Evolutionary conservation across 1,140 invertebrate genomes (phyloP).

Genomic region (Druon quercuslanigerum): DNA sequence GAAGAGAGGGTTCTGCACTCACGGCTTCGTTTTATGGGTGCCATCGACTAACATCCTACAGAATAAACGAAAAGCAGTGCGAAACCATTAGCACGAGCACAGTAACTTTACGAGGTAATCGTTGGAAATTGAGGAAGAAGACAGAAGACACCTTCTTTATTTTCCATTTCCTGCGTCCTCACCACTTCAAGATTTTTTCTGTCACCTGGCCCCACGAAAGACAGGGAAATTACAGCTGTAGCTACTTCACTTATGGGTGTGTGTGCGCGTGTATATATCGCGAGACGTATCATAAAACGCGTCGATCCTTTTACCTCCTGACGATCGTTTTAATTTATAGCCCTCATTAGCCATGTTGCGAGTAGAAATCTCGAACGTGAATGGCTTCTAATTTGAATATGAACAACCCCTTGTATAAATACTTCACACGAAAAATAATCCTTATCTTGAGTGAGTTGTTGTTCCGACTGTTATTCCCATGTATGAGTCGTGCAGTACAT

Average conservation of each 20-base stretch:
- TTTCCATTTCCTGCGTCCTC: neutral
- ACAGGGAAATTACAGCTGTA: neutral
- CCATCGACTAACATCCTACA: neutral
- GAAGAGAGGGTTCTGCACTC: too few relatives aligned
- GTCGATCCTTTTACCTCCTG: neutral
- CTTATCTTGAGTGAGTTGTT: slow-evolving; percentile 20
- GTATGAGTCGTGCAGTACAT: neutral
- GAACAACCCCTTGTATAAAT: slow-evolving; percentile 8
- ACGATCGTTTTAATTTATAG: slow-evolving; percentile 9
- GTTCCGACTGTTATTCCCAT: neutral
- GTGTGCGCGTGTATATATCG: neutral
- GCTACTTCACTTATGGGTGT: neutral
- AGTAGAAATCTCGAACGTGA: neutral
- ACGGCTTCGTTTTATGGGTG: neutral
- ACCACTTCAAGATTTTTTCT: neutral
- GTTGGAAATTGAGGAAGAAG: neutral
- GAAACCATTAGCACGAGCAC: neutral
- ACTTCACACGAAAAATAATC: neutral
- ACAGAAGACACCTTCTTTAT: neutral
- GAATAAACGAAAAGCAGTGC: neutral
- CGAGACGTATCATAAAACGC: neutral
- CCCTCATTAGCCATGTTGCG: neutral
- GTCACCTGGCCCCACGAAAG: too few relatives aligned
- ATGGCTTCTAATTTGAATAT: slow-evolving; percentile 24
- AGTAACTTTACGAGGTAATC: neutral